Evolutionary conservation across 2,113 vertebrate genomes (phyloP).

Genomic region (Crotalus viridis): DNA sequence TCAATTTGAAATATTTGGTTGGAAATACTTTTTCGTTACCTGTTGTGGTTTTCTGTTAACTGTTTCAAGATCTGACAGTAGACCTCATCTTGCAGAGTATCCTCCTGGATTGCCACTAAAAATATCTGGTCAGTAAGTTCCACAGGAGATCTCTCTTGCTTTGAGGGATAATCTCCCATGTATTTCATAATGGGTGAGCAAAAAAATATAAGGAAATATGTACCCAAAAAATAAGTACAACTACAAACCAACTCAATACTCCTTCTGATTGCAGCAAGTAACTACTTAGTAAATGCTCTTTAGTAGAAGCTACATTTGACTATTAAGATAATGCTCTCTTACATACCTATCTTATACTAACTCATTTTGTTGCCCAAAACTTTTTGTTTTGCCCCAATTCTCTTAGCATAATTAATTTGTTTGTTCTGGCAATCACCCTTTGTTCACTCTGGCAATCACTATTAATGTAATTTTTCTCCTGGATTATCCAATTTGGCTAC

Average conservation of each 20-base stretch:
- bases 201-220: slow-evolving; percentile 68
- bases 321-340: not conserved
- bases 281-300: not conserved
- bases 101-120: slow-evolving; percentile 73
- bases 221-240: not conserved
- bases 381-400: not conserved
- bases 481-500: not conserved
- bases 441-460: not conserved
- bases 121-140: slow-evolving; percentile 95
- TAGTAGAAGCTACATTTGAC: not conserved
- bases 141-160: slow-evolving; percentile 74
- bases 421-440: not conserved
- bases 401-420: not conserved
- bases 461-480: not conserved
- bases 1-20: not conserved
- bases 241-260: not conserved
- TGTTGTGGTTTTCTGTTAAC: slow-evolving; percentile 85
- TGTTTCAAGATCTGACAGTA: slow-evolving; percentile 98
- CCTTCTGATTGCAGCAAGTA: not conserved
- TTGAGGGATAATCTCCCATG: slow-evolving; percentile 95
- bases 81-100: slow-evolving; percentile 84
- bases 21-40: slow-evolving; percentile 65
- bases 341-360: not conserved
- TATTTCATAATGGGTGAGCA: slow-evolving; percentile 89
- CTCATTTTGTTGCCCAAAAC: not conserved